These are phyloP conservation scores for Nasonia longicornis DNA, from an alignment of 1,140 invertebrate species.

Conservation along the genomic window DNA sequence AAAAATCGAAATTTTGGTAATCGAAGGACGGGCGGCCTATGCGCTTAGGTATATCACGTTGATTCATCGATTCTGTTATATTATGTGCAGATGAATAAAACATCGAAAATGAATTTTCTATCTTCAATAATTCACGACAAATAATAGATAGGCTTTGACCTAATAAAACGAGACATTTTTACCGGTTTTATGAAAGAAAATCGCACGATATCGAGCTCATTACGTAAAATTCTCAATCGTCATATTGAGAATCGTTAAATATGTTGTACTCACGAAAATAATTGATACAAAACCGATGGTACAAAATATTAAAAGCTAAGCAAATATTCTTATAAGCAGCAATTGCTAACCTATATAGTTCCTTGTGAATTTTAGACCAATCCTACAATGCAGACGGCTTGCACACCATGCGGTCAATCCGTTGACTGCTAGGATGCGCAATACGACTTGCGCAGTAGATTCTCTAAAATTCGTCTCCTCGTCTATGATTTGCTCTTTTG, in stretches of 20 bases:
- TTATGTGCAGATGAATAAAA: neutral
- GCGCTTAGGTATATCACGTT: neutral
- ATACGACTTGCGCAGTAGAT: too few species aligned
- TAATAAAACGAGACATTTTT: neutral
- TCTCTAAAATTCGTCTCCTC: too few species aligned
- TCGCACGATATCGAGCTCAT: neutral
- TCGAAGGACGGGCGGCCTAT: neutral
- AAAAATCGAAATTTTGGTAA: neutral
- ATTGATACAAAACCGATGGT: neutral
- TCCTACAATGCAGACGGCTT: neutral
- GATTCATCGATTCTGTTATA: neutral
- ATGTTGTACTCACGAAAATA: neutral
- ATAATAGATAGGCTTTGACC: neutral
- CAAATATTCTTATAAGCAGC: neutral
- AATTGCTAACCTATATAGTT: neutral
- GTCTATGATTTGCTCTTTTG: too few species aligned
- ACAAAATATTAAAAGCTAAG: neutral
- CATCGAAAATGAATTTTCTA: neutral
- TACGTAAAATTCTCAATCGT: neutral
- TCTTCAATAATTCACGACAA: neutral
- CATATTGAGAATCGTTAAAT: neutral
- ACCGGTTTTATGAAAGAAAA: neutral
- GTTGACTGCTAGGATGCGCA: too few species aligned
- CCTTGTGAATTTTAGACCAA: neutral
- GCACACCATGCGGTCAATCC: neutral